Conservation (phyloP, 2,113 vertebrate species). For the Emydocephalus ijimae region DNA sequence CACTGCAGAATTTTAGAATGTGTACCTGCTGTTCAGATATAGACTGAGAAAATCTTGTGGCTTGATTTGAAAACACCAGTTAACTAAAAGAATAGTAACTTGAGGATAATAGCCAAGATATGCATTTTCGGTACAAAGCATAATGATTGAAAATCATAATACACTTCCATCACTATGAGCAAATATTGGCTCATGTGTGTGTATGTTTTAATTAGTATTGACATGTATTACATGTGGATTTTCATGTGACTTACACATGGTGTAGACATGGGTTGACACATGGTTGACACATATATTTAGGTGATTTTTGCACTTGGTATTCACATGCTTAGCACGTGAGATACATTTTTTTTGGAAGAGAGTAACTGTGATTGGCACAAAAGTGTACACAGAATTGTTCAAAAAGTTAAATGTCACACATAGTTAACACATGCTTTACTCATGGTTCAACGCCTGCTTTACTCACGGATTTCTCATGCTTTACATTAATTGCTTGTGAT, state of each 20-base stretch:
- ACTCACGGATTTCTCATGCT: slow-evolving; percentile 27
- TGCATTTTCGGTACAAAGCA: neutral
- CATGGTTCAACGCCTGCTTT: slow-evolving; percentile 25
- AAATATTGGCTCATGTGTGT: neutral
- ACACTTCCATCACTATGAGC: slow-evolving; percentile 2
- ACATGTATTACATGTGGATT: slow-evolving; percentile 25
- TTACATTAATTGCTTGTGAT: slow-evolving; percentile 4
- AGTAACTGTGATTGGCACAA: neutral
- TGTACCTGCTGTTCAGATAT: slow-evolving; percentile 4
- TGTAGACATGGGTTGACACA: slow-evolving; percentile 17
- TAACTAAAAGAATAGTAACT: neutral
- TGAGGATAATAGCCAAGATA: slow-evolving; percentile 5
- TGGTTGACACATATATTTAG: slow-evolving; percentile 14
- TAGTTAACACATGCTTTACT: slow-evolving; percentile 26
- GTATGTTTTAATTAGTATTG: slow-evolving; percentile 1
- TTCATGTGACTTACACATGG: slow-evolving; percentile 26
- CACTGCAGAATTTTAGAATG: neutral
- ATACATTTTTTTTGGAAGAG: neutral
- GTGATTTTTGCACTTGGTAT: neutral
- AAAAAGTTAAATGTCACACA: slow-evolving; percentile 11
- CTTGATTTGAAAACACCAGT: neutral
- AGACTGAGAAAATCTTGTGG: neutral
- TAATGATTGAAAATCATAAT: slow-evolving; percentile 1
- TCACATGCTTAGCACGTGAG: slow-evolving; percentile 20
- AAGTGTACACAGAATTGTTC: neutral